Conservation (phyloP, 2,113 vertebrate genomes). For the Hippocampus barbouri region DNA sequence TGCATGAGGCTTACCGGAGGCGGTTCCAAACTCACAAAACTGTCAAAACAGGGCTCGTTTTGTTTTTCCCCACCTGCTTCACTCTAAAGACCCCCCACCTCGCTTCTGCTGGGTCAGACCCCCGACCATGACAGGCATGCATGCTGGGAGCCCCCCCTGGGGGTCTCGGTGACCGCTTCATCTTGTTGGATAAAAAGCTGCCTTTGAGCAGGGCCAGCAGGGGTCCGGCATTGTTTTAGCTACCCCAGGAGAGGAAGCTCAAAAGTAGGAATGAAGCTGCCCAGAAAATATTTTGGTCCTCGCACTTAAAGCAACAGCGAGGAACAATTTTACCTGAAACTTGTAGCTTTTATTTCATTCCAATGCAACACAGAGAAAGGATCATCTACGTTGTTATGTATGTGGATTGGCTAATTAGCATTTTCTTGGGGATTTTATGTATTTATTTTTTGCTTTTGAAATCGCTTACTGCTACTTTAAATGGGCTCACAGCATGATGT, state of each 20-base stretch:
- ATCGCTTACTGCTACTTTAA: not conserved
- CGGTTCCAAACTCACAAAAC: conserved; percentile 11
- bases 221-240: conserved; percentile 24
- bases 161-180: conserved; percentile 62
- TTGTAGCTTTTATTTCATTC: not conserved
- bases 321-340: not conserved
- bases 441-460: not conserved
- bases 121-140: conserved; percentile 41
- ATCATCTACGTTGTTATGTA: no score
- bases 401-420: not conserved
- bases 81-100: conserved; percentile 60
- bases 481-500: not conserved
- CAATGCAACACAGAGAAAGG: not conserved
- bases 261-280: conserved; percentile 27
- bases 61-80: conserved; percentile 62
- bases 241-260: conserved; percentile 29
- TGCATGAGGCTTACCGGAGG: conserved; percentile 44
- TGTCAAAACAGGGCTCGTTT: conserved; percentile 41
- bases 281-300: not conserved
- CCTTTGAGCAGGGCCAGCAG: conserved; percentile 43
- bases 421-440: not conserved
- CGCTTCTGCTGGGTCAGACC: conserved; percentile 42
- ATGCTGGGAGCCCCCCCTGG: conserved; percentile 26
- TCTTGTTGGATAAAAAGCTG: conserved; percentile 58
- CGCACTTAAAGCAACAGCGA: not conserved